phyloP scores from a whole-genome alignment of 2,888 invertebrate species.

The Cephus rjabovi region DNA sequence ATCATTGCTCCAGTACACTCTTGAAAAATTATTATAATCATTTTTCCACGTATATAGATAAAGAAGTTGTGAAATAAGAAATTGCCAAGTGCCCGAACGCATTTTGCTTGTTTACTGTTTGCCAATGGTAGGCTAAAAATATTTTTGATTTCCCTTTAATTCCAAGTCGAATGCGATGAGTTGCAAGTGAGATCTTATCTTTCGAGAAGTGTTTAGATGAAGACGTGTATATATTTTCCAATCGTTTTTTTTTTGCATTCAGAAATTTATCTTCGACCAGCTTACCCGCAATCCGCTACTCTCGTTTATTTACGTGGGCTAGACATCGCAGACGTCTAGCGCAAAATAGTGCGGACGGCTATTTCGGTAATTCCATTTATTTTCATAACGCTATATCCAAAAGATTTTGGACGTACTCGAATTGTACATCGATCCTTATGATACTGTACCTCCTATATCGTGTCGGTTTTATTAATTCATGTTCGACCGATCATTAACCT shows the following conservation, averaged over 20 bases:
- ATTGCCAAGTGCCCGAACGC: not conserved
- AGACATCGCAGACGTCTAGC: not conserved
- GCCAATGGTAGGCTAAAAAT: not conserved
- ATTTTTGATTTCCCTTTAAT: not conserved
- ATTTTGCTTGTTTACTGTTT: not conserved
- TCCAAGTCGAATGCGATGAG: not conserved
- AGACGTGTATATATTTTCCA: not conserved
- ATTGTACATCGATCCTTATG: not conserved
- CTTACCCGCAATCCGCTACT: not conserved
- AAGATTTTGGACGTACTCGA: not conserved
- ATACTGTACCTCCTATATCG: not conserved
- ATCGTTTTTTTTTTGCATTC: not conserved
- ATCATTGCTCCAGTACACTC: not conserved
- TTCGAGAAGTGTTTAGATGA: not conserved
- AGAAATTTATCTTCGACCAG: not conserved
- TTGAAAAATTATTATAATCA: not conserved
- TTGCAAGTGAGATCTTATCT: not conserved
- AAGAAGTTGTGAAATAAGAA: not conserved
- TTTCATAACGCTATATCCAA: not conserved
- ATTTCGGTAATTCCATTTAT: not conserved
- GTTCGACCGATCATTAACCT: not conserved
- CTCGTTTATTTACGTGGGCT: not conserved
- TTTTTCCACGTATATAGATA: not conserved
- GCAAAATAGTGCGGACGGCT: not conserved
- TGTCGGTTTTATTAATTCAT: not conserved